These are phyloP conservation scores for Chelon labrosus DNA, from an alignment of 2,797 vertebrate species.

Conservation along the genomic window DNA sequence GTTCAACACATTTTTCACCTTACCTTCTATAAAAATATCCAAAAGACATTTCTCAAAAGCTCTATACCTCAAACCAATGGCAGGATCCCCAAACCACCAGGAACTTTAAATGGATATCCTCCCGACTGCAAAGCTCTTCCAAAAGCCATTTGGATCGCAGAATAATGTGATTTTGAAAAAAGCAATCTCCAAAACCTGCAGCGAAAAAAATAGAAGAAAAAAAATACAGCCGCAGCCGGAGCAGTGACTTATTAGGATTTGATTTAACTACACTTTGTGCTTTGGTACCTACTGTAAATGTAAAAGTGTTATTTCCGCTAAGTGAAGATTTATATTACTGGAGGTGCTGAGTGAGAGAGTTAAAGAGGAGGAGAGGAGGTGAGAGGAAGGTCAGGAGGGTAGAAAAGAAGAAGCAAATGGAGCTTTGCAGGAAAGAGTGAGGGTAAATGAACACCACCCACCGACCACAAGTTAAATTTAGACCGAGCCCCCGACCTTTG, in stretches of 20 bases:
- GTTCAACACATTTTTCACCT: too few relatives aligned
- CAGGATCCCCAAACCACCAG: constrained; percentile 14
- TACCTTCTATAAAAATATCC: neutral
- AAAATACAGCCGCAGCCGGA: neutral
- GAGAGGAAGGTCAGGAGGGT: constrained; percentile 33
- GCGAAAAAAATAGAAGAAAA: neutral
- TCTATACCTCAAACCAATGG: neutral
- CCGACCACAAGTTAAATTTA: constrained; percentile 29
- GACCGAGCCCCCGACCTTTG: neutral
- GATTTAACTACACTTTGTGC: constrained; percentile 29
- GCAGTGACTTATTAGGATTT: constrained; percentile 18
- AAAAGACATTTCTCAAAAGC: constrained; percentile 1
- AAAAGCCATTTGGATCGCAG: constrained; percentile 32
- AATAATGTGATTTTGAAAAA: constrained; percentile 53
- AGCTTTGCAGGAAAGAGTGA: neutral
- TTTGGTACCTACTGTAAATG: constrained; percentile 28
- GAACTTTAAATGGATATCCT: constrained; percentile 32
- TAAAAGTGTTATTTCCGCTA: constrained; percentile 13
- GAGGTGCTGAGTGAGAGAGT: constrained; percentile 10
- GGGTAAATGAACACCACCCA: constrained; percentile 16
- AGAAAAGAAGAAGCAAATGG: constrained; percentile 9
- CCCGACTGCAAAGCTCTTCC: constrained; percentile 9
- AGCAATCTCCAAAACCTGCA: constrained; percentile 32
- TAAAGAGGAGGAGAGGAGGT: constrained; percentile 16
- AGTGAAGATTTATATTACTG: constrained; percentile 26